phyloP scores from a whole-genome alignment of 2,888 invertebrate genomes.

The Drosophila kanekoi region DNA sequence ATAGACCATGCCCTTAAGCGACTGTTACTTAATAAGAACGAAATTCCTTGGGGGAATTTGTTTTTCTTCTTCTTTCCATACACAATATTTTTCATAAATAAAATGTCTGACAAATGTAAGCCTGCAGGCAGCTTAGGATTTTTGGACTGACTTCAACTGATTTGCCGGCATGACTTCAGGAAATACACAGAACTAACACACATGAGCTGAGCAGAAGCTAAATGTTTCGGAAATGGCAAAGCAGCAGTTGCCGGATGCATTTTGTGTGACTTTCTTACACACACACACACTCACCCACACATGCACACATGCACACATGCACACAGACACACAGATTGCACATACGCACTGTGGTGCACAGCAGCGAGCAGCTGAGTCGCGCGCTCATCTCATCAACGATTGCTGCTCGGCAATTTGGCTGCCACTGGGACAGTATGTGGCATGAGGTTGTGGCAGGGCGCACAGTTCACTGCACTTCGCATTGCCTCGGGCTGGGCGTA shows the following conservation, averaged over 20 bases:
- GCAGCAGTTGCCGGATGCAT: constrained; percentile 70
- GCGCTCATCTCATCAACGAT: constrained; percentile 67
- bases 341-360: constrained; percentile 51
- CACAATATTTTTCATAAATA: constrained; percentile 17
- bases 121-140: constrained; percentile 18
- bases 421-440: constrained; percentile 8
- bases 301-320: not conserved
- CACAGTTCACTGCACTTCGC: constrained; percentile 50
- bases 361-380: constrained; percentile 48
- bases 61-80: not conserved
- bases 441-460: not conserved
- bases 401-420: constrained; percentile 54
- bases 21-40: not conserved
- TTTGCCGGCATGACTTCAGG: constrained; percentile 60
- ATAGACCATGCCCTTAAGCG: not conserved
- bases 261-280: constrained; percentile 48
- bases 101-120: constrained; percentile 20
- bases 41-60: not conserved
- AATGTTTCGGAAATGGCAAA: constrained; percentile 79
- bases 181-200: constrained; percentile 13
- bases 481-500: constrained; percentile 38
- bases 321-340: constrained; percentile 30
- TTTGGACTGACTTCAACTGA: constrained; percentile 58
- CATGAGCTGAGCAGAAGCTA: constrained; percentile 33
- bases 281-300: constrained; percentile 4